Percentiles rank a stretch among this genome's conserved stretches.
These are phyloP conservation scores for Lagria hirta DNA, from an alignment of 2,888 invertebrate species.

Conservation along the genomic window DNA sequence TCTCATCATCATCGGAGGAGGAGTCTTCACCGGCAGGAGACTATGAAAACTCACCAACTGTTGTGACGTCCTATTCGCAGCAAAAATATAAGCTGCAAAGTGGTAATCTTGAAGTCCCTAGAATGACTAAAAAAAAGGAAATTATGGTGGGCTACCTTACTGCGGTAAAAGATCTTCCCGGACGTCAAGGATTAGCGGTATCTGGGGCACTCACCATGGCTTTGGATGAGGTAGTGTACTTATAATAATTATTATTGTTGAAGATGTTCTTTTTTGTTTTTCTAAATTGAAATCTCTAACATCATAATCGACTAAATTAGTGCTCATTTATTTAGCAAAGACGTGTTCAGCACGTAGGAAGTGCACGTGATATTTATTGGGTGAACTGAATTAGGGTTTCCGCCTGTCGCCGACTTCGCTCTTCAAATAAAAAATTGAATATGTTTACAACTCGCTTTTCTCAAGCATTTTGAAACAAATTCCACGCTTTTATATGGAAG, in stretches of 20 bases:
- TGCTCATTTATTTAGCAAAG: constrained; percentile 20
- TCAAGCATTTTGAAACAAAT: too few relatives aligned
- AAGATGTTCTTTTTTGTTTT: constrained; percentile 15
- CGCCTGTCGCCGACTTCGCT: constrained; percentile 15
- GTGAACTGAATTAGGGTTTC: constrained; percentile 20
- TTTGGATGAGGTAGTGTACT: constrained; percentile 68
- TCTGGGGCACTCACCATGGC: constrained; percentile 91
- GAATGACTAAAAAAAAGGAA: constrained; percentile 59
- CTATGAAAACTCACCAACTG: too few relatives aligned
- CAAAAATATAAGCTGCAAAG: constrained; percentile 29
- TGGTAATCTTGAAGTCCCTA: constrained; percentile 56
- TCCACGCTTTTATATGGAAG: too few relatives aligned
- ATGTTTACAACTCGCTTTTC: too few relatives aligned
- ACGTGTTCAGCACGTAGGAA: constrained; percentile 21
- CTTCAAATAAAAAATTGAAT: too few relatives aligned
- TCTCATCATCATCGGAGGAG: constrained; percentile 11
- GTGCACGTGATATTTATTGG: constrained; percentile 19
- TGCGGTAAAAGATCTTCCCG: constrained; percentile 73
- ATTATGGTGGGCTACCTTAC: constrained; percentile 86
- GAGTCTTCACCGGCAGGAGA: too few relatives aligned
- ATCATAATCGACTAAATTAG: too few relatives aligned
- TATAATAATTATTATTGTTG: too few relatives aligned
- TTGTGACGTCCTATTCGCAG: not conserved
- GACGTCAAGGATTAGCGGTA: constrained; percentile 82
- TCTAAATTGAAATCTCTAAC: too few relatives aligned